phyloP scores from a whole-genome alignment of 2,113 vertebrate genomes.

The Scomber colias region DNA sequence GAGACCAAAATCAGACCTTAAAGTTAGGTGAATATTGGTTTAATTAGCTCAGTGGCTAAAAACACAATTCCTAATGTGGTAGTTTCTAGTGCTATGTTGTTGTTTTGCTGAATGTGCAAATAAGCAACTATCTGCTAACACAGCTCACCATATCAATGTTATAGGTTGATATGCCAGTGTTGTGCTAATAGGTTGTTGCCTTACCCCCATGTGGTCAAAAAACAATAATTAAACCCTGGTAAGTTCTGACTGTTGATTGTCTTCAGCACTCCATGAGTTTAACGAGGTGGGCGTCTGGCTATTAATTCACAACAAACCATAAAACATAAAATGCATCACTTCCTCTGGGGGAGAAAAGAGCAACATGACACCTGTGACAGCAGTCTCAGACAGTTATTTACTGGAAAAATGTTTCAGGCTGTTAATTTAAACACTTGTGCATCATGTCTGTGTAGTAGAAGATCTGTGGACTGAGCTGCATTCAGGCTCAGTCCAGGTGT shows the following conservation, averaged over 20 bases:
- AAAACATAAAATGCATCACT: background rate
- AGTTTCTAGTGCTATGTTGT: too few relatives aligned
- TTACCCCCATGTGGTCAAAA: too few relatives aligned
- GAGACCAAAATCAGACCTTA: too few relatives aligned
- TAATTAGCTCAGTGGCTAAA: too few relatives aligned
- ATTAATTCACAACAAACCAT: conserved; percentile 9
- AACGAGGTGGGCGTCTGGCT: background rate
- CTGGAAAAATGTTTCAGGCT: background rate
- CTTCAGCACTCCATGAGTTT: background rate
- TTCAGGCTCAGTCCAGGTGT: conserved; percentile 57
- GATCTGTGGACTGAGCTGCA: conserved; percentile 7
- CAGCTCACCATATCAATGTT: too few relatives aligned
- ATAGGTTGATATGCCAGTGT: too few relatives aligned
- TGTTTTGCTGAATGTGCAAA: too few relatives aligned
- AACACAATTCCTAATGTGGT: too few relatives aligned
- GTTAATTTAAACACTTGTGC: background rate
- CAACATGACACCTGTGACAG: background rate
- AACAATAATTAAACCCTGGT: too few relatives aligned
- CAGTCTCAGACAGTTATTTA: background rate
- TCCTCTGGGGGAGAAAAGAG: background rate
- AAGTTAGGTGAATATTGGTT: too few relatives aligned
- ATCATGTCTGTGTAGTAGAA: conserved; percentile 15
- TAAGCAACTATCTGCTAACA: too few relatives aligned
- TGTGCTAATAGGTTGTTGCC: too few relatives aligned
- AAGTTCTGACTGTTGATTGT: background rate